Percentiles rank a stretch among this genome's conserved stretches.
phyloP scores from a whole-genome alignment of 2,113 vertebrate genomes.

The Theristicus caerulescens region DNA sequence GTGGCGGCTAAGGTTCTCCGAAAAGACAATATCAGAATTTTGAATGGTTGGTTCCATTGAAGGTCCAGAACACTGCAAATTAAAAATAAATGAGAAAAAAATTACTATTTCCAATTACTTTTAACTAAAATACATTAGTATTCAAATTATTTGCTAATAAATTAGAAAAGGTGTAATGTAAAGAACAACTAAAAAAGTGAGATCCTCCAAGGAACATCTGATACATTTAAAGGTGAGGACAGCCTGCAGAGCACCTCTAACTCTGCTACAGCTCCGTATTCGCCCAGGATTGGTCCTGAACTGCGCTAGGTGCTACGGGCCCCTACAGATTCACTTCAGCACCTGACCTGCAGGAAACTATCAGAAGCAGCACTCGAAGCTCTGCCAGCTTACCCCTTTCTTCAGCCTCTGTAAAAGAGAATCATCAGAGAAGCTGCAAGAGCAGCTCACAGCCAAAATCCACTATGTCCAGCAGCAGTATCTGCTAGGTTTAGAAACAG shows the following conservation, averaged over 20 bases:
- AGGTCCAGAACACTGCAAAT: slow-evolving; percentile 90
- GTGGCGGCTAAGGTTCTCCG: slow-evolving; percentile 89
- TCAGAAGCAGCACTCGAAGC: background rate
- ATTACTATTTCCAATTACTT: slow-evolving; percentile 4
- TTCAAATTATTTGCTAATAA: background rate
- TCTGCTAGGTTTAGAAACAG: background rate
- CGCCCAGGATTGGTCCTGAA: background rate
- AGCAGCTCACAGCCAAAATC: background rate
- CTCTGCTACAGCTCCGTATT: accelerated
- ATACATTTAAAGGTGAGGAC: background rate
- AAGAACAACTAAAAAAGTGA: background rate
- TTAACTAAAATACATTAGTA: background rate
- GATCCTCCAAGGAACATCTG: background rate
- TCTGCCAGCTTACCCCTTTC: background rate
- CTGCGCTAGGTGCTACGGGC: accelerated
- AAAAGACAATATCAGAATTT: slow-evolving; percentile 89
- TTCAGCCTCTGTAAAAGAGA: background rate
- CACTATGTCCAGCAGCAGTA: background rate
- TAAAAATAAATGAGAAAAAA: slow-evolving; percentile 24
- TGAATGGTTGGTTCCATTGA: slow-evolving; percentile 98
- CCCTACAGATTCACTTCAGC: background rate
- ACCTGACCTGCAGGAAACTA: background rate
- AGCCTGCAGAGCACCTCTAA: background rate
- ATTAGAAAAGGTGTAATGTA: background rate
- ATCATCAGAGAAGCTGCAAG: background rate